phyloP scores from a whole-genome alignment of 1,140 invertebrate genomes.

The Pseudomyrmex sp. region DNA sequence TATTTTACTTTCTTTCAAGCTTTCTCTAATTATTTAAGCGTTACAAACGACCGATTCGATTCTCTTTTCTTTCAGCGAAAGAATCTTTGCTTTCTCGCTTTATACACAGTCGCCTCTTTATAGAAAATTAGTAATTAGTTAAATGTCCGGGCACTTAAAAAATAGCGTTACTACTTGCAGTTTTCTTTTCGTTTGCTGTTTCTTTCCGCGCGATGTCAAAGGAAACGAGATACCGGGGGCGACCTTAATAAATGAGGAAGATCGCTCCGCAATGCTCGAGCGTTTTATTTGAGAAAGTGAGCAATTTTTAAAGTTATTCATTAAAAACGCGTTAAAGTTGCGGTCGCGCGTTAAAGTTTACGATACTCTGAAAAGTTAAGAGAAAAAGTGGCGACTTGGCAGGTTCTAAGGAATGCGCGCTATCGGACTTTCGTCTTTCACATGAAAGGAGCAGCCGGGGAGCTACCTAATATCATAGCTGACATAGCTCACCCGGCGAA shows the following conservation, averaged over 20 bases:
- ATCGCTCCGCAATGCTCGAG: not conserved
- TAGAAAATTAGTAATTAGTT: conserved; percentile 1
- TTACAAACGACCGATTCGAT: conserved; percentile 3
- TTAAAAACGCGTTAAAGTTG: conserved; percentile 31
- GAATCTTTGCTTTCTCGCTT: not conserved
- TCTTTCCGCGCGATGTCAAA: not conserved
- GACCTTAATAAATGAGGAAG: conserved; percentile 7
- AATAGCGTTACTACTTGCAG: not conserved
- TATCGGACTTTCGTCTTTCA: not conserved
- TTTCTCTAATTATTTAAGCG: conserved; percentile 2
- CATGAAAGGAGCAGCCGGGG: conserved; percentile 1
- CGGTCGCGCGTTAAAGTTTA: conserved; percentile 2
- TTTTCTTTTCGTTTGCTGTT: conserved; percentile 5
- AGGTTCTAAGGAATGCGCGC: conserved; percentile 18
- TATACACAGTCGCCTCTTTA: not conserved
- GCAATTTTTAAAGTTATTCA: conserved; percentile 33
- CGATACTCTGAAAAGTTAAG: conserved; percentile 9
- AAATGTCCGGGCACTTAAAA: not conserved
- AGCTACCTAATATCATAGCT: conserved; percentile 30
- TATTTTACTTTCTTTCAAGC: conserved; percentile 1
- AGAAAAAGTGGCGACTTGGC: conserved; percentile 11
- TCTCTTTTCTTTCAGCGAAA: not conserved
- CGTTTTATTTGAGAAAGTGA: not conserved
- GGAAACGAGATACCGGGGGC: not conserved
- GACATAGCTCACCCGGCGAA: conserved; percentile 18